phyloP scores from a whole-genome alignment of 1,140 invertebrate species.

The Ceratosolen solmsi region DNA sequence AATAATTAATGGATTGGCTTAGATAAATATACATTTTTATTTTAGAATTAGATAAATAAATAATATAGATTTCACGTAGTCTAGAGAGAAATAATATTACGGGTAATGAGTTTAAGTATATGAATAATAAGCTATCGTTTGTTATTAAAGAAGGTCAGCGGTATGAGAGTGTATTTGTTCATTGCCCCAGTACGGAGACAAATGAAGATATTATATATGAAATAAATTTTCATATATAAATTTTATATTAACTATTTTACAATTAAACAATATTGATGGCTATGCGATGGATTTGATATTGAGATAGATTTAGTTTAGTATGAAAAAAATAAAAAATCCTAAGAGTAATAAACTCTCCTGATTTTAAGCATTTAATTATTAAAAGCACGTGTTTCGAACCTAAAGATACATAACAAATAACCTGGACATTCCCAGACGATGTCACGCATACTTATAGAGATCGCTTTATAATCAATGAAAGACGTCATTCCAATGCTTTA shows the following conservation, averaged over 20 bases:
- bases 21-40: too few species aligned
- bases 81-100: too few species aligned
- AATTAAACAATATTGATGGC: too few species aligned
- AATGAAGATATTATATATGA: too few species aligned
- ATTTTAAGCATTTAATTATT: neutral
- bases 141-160: neutral
- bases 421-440: slow-evolving; percentile 15
- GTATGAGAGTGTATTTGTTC: neutral
- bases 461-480: slow-evolving; percentile 1
- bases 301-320: too few species aligned
- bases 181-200: neutral
- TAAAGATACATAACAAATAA: slow-evolving; percentile 8
- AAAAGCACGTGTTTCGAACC: neutral
- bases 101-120: too few species aligned
- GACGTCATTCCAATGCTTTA: neutral
- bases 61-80: too few species aligned
- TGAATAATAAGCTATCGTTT: neutral
- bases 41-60: too few species aligned
- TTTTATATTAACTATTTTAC: too few species aligned
- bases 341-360: neutral
- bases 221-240: too few species aligned
- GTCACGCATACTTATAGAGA: slow-evolving; percentile 8
- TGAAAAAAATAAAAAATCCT: neutral
- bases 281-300: too few species aligned
- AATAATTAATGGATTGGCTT: too few species aligned